A percentile compares a stretch with the other conserved stretches of the same genome.
Evolutionary conservation across 2,113 vertebrate species (phyloP).

Genomic region (Channa maculata): DNA sequence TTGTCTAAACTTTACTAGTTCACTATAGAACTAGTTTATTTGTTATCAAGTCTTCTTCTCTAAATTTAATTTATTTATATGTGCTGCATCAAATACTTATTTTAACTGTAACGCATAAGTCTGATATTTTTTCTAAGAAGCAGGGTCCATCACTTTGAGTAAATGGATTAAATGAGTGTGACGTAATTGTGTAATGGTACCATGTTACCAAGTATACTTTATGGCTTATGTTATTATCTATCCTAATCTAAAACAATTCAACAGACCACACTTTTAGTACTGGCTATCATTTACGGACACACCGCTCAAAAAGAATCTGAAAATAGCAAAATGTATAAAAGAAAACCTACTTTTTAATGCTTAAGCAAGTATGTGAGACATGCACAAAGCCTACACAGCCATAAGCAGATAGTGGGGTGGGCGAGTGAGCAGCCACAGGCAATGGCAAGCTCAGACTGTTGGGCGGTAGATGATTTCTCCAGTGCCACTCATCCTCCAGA

Average conservation of each 20-base stretch:
- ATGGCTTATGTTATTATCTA: background rate
- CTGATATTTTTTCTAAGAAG: background rate
- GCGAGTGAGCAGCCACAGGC: slow-evolving; percentile 69
- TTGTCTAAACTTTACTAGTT: background rate
- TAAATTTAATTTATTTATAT: no score
- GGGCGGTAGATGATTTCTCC: slow-evolving; percentile 71
- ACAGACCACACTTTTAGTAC: slow-evolving; percentile 3
- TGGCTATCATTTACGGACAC: background rate
- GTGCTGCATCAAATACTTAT: no score
- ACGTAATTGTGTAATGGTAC: background rate
- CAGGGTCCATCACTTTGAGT: slow-evolving; percentile 4
- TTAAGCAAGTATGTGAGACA: slow-evolving; percentile 69
- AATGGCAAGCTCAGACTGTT: slow-evolving; percentile 49
- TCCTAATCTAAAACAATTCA: background rate
- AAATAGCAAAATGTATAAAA: slow-evolving; percentile 46
- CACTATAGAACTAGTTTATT: background rate
- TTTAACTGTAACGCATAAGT: background rate
- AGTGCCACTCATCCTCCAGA: slow-evolving; percentile 79
- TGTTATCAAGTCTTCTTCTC: no score
- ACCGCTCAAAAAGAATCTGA: slow-evolving; percentile 45
- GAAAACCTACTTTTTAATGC: slow-evolving; percentile 57
- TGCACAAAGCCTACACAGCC: slow-evolving; percentile 78
- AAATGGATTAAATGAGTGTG: slow-evolving; percentile 12
- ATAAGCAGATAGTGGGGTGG: slow-evolving; percentile 61
- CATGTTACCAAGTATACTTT: background rate